Conservation (phyloP, 2,888 invertebrate genomes). For the Plebejus anna region DNA sequence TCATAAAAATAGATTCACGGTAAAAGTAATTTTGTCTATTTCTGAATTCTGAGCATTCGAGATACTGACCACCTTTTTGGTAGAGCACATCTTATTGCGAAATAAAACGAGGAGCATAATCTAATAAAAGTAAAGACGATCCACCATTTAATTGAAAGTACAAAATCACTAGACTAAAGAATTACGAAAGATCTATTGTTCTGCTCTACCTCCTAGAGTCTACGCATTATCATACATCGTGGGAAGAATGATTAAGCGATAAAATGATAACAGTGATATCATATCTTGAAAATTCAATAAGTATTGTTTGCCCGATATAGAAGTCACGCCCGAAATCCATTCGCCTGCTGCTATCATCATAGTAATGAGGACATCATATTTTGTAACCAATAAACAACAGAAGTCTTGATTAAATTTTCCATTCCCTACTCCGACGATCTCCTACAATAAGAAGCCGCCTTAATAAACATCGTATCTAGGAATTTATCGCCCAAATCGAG, state of each 20-base stretch:
- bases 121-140: neutral
- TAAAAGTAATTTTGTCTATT: neutral
- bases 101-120: neutral
- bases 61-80: neutral
- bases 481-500: neutral
- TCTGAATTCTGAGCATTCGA: too few species aligned
- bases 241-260: slow-evolving; percentile 31
- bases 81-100: neutral
- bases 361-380: slow-evolving; percentile 4
- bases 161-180: neutral
- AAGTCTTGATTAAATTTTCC: neutral
- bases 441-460: neutral
- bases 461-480: neutral
- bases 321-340: slow-evolving; percentile 18
- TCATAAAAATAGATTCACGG: neutral
- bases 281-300: slow-evolving; percentile 38
- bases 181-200: neutral
- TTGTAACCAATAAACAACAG: neutral
- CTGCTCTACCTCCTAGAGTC: neutral
- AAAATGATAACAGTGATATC: slow-evolving; percentile 40
- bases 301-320: slow-evolving; percentile 37
- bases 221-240: neutral
- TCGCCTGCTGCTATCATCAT: neutral
- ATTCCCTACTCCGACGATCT: neutral
- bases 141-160: neutral